phyloP scores from a whole-genome alignment of 2,113 vertebrate genomes.

The Gymnogyps californianus region DNA sequence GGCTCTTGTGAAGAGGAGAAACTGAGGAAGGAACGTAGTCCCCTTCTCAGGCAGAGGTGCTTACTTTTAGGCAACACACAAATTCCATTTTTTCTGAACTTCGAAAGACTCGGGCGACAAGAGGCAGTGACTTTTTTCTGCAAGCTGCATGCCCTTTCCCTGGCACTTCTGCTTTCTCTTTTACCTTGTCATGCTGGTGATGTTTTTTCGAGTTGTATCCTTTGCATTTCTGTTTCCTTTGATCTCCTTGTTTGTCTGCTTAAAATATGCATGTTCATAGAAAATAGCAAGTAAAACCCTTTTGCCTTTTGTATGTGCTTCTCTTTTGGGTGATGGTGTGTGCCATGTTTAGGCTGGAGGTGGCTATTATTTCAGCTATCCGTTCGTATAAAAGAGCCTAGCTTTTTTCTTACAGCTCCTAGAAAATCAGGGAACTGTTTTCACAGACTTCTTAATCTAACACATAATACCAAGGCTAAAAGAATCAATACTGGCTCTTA shows the following conservation, averaged over 20 bases:
- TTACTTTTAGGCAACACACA: not conserved
- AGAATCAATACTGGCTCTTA: not conserved
- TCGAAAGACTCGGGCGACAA: not conserved
- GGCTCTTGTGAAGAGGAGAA: not conserved
- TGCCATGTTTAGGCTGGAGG: not conserved
- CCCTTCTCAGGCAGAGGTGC: not conserved
- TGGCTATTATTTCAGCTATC: not conserved
- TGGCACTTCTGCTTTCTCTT: not conserved
- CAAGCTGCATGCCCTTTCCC: not conserved
- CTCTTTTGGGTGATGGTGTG: not conserved
- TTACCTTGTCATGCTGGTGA: not conserved
- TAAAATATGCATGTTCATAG: not conserved
- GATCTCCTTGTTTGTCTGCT: not conserved
- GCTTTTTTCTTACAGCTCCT: not conserved
- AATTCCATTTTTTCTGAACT: not conserved
- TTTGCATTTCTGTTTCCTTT: constrained; percentile 3
- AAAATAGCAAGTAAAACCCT: not conserved
- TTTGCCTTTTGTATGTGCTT: not conserved
- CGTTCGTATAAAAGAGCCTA: not conserved
- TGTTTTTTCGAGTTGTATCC: not conserved
- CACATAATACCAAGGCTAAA: not conserved
- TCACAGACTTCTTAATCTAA: not conserved
- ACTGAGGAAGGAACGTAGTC: not conserved
- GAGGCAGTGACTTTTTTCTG: not conserved
- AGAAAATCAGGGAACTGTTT: not conserved